phyloP scores from a whole-genome alignment of 2,888 invertebrate species.

The Eumacrocentrus americanus region DNA sequence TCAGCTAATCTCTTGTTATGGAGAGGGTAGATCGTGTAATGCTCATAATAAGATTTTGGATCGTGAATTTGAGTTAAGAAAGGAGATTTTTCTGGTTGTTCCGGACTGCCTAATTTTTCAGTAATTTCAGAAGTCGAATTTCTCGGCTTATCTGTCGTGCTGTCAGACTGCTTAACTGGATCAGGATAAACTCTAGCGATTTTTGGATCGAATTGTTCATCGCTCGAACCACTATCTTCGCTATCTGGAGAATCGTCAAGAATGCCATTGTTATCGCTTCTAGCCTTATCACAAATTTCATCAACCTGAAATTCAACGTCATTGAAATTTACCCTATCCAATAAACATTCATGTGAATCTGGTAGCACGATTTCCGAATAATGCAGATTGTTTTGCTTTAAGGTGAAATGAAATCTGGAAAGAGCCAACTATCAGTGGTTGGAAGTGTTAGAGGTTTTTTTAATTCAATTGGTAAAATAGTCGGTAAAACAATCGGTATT shows the following conservation, averaged over 20 bases:
- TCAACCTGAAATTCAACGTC: slow-evolving; percentile 9
- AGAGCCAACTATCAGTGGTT: too few relatives aligned
- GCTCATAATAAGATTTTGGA: slow-evolving; percentile 7
- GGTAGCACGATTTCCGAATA: slow-evolving; percentile 43
- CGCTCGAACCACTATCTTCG: not conserved
- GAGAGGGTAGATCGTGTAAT: slow-evolving; percentile 36
- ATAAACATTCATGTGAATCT: slow-evolving; percentile 9
- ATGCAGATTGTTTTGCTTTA: too few relatives aligned
- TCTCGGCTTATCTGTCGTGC: not conserved
- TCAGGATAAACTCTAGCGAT: not conserved
- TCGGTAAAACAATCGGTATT: too few relatives aligned
- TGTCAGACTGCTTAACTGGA: not conserved
- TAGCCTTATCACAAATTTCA: not conserved
- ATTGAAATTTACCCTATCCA: not conserved
- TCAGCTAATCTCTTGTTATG: slow-evolving; percentile 34
- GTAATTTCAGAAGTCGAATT: not conserved
- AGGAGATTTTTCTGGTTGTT: not conserved
- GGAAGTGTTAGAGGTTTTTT: too few relatives aligned
- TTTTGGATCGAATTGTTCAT: not conserved
- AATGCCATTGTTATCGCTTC: not conserved
- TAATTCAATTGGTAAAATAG: too few relatives aligned
- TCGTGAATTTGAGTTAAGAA: slow-evolving; percentile 1
- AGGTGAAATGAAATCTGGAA: too few relatives aligned
- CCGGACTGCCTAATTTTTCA: not conserved
- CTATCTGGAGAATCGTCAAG: not conserved